phyloP scores from a whole-genome alignment of 2,113 vertebrate genomes.

The Puntigrus tetrazona region DNA sequence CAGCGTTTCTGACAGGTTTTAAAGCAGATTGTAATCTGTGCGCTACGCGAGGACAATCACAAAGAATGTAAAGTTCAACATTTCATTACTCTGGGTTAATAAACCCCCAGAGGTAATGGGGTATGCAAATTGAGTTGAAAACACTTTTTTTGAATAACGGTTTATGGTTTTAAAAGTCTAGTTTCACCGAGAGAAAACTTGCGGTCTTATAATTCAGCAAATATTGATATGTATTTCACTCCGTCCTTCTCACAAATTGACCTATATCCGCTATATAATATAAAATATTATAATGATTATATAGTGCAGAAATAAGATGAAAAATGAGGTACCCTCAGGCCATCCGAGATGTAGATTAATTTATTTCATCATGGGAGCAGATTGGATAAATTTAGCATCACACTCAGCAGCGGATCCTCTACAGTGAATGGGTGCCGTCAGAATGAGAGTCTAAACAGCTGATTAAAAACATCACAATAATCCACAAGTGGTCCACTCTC shows the following conservation, averaged over 20 bases:
- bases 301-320: background rate
- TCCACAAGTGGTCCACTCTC: background rate
- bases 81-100: conserved; percentile 3
- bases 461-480: too few relatives aligned
- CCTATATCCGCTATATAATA: background rate
- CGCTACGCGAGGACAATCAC: background rate
- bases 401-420: background rate
- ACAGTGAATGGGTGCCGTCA: background rate
- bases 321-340: too few relatives aligned
- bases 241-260: background rate
- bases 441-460: background rate
- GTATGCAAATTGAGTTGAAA: background rate
- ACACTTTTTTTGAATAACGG: background rate
- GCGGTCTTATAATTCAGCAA: background rate
- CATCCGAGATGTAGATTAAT: too few relatives aligned
- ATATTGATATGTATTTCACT: background rate
- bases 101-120: background rate
- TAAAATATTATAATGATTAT: background rate
- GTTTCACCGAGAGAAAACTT: background rate
- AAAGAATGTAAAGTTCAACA: background rate
- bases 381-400: too few relatives aligned
- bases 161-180: background rate
- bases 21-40: background rate
- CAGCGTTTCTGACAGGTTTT: background rate
- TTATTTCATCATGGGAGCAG: too few relatives aligned